Evolutionary conservation across 2,113 vertebrate species (phyloP).

Genomic region (Amphiprion percula): DNA sequence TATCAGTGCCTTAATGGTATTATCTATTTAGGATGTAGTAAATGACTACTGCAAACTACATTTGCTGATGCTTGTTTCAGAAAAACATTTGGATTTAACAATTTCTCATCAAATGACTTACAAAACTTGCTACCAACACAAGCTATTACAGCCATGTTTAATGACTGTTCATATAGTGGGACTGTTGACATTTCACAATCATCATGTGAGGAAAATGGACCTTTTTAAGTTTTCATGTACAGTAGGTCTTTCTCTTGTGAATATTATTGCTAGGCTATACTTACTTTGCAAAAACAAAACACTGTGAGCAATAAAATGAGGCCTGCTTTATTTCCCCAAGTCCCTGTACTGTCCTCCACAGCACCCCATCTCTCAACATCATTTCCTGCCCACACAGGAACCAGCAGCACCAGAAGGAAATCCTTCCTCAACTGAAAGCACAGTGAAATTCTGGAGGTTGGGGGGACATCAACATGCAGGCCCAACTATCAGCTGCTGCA

Average conservation of each 20-base stretch:
- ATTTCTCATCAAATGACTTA: background rate
- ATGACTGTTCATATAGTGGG: background rate
- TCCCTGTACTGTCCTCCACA: constrained; percentile 43
- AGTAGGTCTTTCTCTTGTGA: background rate
- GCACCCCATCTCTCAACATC: constrained; percentile 71
- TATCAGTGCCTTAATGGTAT: no score
- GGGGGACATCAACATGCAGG: constrained; percentile 37
- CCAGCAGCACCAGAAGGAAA: constrained; percentile 80
- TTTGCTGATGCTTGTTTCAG: background rate
- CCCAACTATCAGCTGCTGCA: constrained; percentile 66
- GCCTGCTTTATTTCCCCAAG: constrained; percentile 19
- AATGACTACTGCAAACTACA: no score
- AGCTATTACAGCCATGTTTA: background rate
- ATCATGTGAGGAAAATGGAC: background rate
- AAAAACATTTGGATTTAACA: background rate
- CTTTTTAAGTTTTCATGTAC: background rate
- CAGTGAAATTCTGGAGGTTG: constrained; percentile 52
- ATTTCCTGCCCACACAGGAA: constrained; percentile 83
- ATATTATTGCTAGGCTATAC: background rate
- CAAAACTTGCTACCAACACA: background rate
- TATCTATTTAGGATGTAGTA: no score
- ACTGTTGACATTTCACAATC: background rate
- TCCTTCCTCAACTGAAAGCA: constrained; percentile 78
- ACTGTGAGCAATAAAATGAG: constrained; percentile 23
- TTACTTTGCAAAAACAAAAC: background rate